Percentiles rank a stretch among this genome's conserved stretches.
Evolutionary conservation across 1,140 invertebrate species (phyloP).

Genomic region (Lepeophtheirus salmonis): DNA sequence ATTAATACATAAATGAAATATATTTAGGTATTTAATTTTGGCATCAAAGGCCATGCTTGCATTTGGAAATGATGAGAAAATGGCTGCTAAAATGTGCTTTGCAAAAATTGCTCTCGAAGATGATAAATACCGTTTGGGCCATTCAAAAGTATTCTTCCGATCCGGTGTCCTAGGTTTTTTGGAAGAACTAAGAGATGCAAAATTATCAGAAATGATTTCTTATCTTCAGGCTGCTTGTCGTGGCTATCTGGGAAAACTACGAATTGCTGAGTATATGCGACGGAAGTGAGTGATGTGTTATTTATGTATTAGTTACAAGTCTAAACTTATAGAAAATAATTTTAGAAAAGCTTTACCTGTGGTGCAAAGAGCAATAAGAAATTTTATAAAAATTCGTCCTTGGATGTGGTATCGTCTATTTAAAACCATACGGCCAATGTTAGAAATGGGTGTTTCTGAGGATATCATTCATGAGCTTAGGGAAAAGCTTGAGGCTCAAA

Average conservation of each 20-base stretch:
- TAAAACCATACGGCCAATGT: slow-evolving; percentile 92
- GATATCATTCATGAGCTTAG: slow-evolving; percentile 54
- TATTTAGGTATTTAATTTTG: slow-evolving; percentile 34
- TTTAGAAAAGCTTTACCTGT: slow-evolving; percentile 50
- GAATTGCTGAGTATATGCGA: not conserved
- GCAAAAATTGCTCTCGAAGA: slow-evolving; percentile 32
- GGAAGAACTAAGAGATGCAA: slow-evolving; percentile 98
- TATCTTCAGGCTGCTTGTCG: slow-evolving; percentile 94
- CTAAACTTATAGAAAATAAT: too few relatives aligned
- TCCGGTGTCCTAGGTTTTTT: slow-evolving; percentile 99
- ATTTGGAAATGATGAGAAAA: slow-evolving; percentile 31
- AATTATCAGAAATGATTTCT: slow-evolving; percentile 88
- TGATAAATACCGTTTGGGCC: slow-evolving; percentile 37
- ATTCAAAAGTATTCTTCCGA: slow-evolving; percentile 61
- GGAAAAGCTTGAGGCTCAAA: slow-evolving; percentile 44
- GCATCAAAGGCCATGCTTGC: slow-evolving; percentile 34
- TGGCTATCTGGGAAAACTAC: slow-evolving; percentile 37
- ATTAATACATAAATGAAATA: not conserved
- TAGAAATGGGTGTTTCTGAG: slow-evolving; percentile 91
- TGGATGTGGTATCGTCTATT: slow-evolving; percentile 99
- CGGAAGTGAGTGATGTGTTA: too few relatives aligned
- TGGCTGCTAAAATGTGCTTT: slow-evolving; percentile 35
- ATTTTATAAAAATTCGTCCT: slow-evolving; percentile 88
- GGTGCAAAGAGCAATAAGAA: slow-evolving; percentile 94
- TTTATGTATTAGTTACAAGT: too few relatives aligned